These are phyloP conservation scores for Alaudala cheleensis DNA, from an alignment of 2,113 vertebrate species.

Conservation along the genomic window DNA sequence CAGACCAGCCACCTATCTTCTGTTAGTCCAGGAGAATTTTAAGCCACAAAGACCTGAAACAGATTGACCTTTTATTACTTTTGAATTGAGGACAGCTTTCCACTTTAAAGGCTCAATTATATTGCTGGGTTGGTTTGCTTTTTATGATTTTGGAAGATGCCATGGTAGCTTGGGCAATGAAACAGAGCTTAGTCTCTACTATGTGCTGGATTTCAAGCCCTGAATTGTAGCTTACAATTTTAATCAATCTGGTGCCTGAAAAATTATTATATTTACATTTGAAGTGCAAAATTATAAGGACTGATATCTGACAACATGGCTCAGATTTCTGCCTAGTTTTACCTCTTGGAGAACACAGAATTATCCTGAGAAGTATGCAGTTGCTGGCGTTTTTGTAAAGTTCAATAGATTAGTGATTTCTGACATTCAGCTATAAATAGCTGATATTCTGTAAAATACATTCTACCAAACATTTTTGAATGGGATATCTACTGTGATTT, in stretches of 20 bases:
- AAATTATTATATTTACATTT: constrained; percentile 34
- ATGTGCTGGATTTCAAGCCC: constrained; percentile 10
- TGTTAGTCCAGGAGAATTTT: neutral
- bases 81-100: constrained; percentile 60
- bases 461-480: neutral
- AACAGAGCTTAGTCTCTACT: neutral
- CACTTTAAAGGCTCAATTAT: constrained; percentile 57
- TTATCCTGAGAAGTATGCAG: neutral
- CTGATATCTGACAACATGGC: neutral
- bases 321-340: neutral
- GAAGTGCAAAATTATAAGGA: neutral
- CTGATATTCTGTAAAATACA: neutral
- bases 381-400: neutral
- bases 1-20: neutral
- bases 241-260: neutral
- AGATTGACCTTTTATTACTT: constrained; percentile 69
- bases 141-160: constrained; percentile 64
- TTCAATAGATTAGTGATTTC: neutral
- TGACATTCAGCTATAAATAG: neutral
- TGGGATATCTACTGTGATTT: neutral
- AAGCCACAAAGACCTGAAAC: constrained; percentile 46
- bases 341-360: neutral
- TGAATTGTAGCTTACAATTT: constrained; percentile 24
- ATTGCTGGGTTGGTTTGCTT: constrained; percentile 24
- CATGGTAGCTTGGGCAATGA: constrained; percentile 54